phyloP scores from a whole-genome alignment of 2,888 invertebrate species.

The Neoascia interrupta region DNA sequence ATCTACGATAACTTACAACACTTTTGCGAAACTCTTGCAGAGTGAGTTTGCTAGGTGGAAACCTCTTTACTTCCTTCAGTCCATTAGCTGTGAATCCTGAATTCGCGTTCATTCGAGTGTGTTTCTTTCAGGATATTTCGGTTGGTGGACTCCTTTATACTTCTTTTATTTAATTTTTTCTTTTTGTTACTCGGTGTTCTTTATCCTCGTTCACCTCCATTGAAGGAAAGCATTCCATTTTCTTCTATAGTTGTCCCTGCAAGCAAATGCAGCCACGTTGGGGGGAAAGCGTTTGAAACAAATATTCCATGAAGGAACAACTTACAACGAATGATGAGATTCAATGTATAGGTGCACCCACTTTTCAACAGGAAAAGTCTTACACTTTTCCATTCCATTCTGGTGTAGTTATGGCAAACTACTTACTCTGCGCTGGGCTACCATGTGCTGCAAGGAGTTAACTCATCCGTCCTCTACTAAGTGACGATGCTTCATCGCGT shows the following conservation, averaged over 20 bases:
- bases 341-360: too few species aligned
- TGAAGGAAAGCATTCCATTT: slow-evolving; percentile 21
- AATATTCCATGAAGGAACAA: background rate
- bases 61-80: slow-evolving; percentile 49
- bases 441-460: slow-evolving; percentile 2
- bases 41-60: slow-evolving; percentile 41
- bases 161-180: too few species aligned
- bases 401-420: slow-evolving; percentile 36
- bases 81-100: slow-evolving; percentile 63
- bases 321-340: slow-evolving; percentile 41
- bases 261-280: slow-evolving; percentile 38
- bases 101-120: slow-evolving; percentile 61
- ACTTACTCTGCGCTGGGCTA: slow-evolving; percentile 22
- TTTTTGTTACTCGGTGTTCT: slow-evolving; percentile 27
- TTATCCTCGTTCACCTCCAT: slow-evolving; percentile 20
- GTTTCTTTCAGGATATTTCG: slow-evolving; percentile 23
- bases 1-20: slow-evolving; percentile 24
- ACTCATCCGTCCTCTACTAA: slow-evolving; percentile 6
- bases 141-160: slow-evolving; percentile 34
- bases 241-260: slow-evolving; percentile 40
- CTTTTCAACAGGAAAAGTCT: slow-evolving; percentile 60
- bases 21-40: background rate
- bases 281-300: too few species aligned
- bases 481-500: slow-evolving; percentile 57
- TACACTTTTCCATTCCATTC: slow-evolving; percentile 54